Evolutionary conservation across 2,888 invertebrate species (phyloP).

Genomic region (Magallana nippona): DNA sequence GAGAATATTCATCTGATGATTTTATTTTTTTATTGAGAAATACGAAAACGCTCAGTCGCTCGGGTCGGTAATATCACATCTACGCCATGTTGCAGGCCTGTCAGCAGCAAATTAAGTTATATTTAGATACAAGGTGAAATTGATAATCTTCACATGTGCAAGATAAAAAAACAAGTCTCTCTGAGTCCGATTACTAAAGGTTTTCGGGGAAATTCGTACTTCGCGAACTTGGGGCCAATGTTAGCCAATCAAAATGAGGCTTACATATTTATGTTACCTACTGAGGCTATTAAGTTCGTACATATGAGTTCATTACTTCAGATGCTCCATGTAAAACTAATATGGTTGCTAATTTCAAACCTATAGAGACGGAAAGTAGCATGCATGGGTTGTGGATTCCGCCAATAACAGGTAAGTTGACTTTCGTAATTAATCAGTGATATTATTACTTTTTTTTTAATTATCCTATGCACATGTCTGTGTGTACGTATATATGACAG

Average conservation of each 20-base stretch:
- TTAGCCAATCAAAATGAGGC: constrained; percentile 40
- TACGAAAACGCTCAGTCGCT: background rate
- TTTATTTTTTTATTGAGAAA: background rate
- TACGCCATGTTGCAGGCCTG: background rate
- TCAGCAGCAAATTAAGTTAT: constrained; percentile 19
- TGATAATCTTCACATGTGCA: constrained; percentile 24
- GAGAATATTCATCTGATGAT: no score
- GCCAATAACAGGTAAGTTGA: constrained; percentile 50
- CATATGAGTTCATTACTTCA: constrained; percentile 28
- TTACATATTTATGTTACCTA: constrained; percentile 37
- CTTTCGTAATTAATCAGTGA: constrained; percentile 8
- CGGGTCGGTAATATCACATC: no score
- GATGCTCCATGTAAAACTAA: constrained; percentile 18
- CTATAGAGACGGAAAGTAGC: constrained; percentile 53
- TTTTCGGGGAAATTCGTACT: constrained; percentile 26
- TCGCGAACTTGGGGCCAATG: background rate
- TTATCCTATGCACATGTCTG: no score
- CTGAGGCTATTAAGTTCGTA: constrained; percentile 28
- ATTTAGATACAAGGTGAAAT: constrained; percentile 22
- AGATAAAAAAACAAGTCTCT: constrained; percentile 23
- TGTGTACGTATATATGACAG: no score
- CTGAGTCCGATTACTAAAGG: constrained; percentile 22
- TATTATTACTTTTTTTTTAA: no score
- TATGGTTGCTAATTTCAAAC: constrained; percentile 56
- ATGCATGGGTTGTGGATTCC: constrained; percentile 54